These are phyloP conservation scores for Cantharis nigra DNA, from an alignment of 2,888 invertebrate genomes.

Conservation along the genomic window DNA sequence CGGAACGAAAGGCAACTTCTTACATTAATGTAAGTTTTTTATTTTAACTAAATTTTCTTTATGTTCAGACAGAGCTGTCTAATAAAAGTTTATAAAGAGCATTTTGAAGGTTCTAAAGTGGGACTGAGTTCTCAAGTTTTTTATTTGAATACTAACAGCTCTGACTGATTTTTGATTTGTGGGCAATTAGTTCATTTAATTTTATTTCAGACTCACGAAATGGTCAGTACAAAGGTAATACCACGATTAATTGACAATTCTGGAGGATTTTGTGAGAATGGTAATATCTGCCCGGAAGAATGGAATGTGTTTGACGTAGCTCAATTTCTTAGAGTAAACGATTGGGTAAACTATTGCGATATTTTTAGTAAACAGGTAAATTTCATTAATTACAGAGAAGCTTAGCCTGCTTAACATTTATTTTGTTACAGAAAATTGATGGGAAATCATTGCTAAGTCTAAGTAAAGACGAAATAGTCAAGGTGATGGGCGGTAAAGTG, in stretches of 20 bases:
- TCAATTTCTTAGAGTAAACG: slow-evolving; percentile 87
- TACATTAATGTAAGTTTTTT: slow-evolving; percentile 62
- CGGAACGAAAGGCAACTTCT: slow-evolving; percentile 65
- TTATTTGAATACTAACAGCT: no score
- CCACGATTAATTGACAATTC: slow-evolving; percentile 66
- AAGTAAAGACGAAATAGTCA: slow-evolving; percentile 88
- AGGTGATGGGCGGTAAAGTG: slow-evolving; percentile 89
- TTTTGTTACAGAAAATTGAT: slow-evolving; percentile 69
- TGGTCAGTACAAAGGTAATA: slow-evolving; percentile 63
- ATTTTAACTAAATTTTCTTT: neutral
- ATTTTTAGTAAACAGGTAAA: slow-evolving; percentile 63
- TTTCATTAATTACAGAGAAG: neutral
- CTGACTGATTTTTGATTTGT: neutral
- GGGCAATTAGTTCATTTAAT: neutral
- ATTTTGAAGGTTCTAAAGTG: no score
- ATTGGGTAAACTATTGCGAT: slow-evolving; percentile 74
- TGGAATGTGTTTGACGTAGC: slow-evolving; percentile 89
- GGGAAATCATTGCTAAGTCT: slow-evolving; percentile 80
- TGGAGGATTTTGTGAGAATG: slow-evolving; percentile 59
- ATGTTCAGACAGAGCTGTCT: no score
- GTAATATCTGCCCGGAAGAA: slow-evolving; percentile 65
- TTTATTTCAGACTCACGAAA: slow-evolving; percentile 46
- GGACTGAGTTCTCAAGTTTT: no score
- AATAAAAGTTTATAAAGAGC: no score
- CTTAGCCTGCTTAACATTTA: neutral